Base-by-base conservation (phyloP, 2,888 invertebrate genomes). In the Yponomeuta sedellus region DNA sequence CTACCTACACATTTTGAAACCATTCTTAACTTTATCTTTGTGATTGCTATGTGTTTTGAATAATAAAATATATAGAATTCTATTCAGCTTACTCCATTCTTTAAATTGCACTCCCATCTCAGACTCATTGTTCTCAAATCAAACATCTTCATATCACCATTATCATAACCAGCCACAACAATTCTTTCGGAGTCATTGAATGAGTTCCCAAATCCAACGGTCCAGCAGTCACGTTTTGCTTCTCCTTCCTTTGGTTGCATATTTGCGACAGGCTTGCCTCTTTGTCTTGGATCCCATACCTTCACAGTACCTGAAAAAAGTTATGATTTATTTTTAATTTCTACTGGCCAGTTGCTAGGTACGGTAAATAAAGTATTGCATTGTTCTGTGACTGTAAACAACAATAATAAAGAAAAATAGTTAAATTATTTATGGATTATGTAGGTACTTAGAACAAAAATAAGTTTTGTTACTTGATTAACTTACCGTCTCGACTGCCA, bases 221-320 rank as follows among this genome's bases (percentile, higher is more conserved):
- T 87, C 99, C 99, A 99, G 82, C 99, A 99, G 78, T 99, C 99
- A 44, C 98, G 91, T 64, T 93, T 94, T 1, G 91, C 82, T 67
- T 95, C 94, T 0, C 94, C 94, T 34, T 93, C 91, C 25, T 92
- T 91, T 0, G 97, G 95, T 74, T 96, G 94, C 93, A 99, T 98
- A 72, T 95, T 94, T 0, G 97, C 97, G 0, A 99, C 98, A 0
- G 99, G 98, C 56, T 93, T 93, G 64, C 95, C 94, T 78, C 96
- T 96, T 82, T 98, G 98, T 1, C 99, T 92, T 0, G 96, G 95
- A 82, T 99, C 99, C 99, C 99, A 99, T 0, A 99, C 95, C 91
- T 97, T 98, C 0, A 98, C 98, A 62, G 94, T 93, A 2, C 96
- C 96, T 95, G 62, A 66, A 70, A 70, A 64, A 65, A 56, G 34